phyloP scores from a whole-genome alignment of 2,113 vertebrate genomes.

The Ameiurus melas region DNA sequence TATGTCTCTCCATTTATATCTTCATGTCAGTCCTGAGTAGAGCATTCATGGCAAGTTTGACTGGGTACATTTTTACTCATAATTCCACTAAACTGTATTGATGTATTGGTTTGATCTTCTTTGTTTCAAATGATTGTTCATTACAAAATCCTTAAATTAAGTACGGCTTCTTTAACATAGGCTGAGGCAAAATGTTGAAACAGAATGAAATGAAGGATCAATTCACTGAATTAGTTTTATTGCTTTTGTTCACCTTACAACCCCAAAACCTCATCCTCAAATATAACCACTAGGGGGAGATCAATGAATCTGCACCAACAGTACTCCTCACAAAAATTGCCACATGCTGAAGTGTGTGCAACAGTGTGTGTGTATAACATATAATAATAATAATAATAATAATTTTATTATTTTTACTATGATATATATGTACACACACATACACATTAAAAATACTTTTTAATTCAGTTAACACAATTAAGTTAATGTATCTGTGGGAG shows the following conservation, averaged over 20 bases:
- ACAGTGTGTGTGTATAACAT: too few species aligned
- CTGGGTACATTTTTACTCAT: background rate
- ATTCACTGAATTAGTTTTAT: background rate
- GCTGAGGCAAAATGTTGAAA: background rate
- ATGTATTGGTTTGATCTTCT: background rate
- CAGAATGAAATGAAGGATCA: background rate
- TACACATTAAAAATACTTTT: background rate
- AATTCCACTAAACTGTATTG: background rate
- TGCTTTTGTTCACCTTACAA: background rate
- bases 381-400: too few species aligned
- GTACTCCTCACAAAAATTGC: too few species aligned
- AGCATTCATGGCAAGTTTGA: background rate
- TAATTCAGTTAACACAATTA: too few species aligned
- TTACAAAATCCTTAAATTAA: background rate
- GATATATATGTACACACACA: too few species aligned
- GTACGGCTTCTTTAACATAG: background rate
- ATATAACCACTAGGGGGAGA: constrained; percentile 66
- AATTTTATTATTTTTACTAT: too few species aligned
- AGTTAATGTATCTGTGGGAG: background rate
- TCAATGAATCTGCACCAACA: constrained; percentile 17
- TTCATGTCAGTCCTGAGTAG: background rate
- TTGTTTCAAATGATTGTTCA: background rate
- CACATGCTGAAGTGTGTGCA: background rate
- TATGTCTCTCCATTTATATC: background rate
- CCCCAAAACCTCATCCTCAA: constrained; percentile 7